Evolutionary conservation across 2,797 vertebrate species (phyloP).

Genomic region (Valencia hispanica): DNA sequence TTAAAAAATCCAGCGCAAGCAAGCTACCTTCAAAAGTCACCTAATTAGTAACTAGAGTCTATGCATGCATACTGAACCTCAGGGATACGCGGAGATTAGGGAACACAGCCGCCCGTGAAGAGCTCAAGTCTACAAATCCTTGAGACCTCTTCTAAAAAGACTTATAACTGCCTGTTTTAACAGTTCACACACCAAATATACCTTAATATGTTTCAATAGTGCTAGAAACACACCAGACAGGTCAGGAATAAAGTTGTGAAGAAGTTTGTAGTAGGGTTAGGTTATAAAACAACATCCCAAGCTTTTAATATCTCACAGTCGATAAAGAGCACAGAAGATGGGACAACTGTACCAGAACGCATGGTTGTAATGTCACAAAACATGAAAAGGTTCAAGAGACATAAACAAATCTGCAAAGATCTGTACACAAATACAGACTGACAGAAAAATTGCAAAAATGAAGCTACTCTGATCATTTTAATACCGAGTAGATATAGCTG

Average conservation of each 20-base stretch:
- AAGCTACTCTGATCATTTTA: slow-evolving; percentile 35
- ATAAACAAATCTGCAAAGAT: neutral
- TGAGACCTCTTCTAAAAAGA: too few relatives aligned
- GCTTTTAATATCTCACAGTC: neutral
- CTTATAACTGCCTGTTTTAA: too few relatives aligned
- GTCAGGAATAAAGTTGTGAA: neutral
- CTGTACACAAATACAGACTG: slow-evolving; percentile 16
- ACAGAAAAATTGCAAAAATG: slow-evolving; percentile 30
- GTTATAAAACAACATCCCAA: neutral
- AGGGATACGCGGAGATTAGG: too few relatives aligned
- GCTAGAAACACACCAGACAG: too few relatives aligned
- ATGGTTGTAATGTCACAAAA: neutral
- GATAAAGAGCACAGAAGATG: neutral
- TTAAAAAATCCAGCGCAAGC: too few relatives aligned
- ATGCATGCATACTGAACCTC: neutral
- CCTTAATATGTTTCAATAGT: too few relatives aligned
- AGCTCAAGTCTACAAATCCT: too few relatives aligned
- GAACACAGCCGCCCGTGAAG: too few relatives aligned
- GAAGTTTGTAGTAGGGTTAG: neutral
- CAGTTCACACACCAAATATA: too few relatives aligned
- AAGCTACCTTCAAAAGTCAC: neutral
- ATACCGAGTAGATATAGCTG: slow-evolving; percentile 56
- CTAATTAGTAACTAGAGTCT: neutral
- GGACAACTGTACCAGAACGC: neutral
- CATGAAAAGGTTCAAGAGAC: neutral